These are phyloP conservation scores for Microchrysa polita DNA, from an alignment of 2,888 invertebrate species.

Conservation along the genomic window DNA sequence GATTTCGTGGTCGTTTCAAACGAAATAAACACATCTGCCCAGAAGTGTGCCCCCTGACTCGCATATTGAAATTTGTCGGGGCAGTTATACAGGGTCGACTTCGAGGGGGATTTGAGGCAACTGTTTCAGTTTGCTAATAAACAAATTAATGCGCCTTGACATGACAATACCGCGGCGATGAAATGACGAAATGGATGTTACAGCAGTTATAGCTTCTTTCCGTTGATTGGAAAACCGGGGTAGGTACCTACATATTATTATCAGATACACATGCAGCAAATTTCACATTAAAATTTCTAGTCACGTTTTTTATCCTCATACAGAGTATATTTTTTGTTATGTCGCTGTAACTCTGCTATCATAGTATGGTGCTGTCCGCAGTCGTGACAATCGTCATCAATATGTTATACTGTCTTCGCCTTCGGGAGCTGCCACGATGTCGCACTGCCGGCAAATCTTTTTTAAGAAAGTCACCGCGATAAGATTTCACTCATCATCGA, in stretches of 20 bases:
- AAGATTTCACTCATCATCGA: slow-evolving; percentile 37
- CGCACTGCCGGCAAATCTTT: slow-evolving; percentile 29
- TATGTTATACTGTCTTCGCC: too few relatives aligned
- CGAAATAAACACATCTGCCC: slow-evolving; percentile 1
- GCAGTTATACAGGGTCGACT: neutral
- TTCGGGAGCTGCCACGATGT: too few relatives aligned
- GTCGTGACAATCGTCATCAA: too few relatives aligned
- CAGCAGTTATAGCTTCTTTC: slow-evolving; percentile 23
- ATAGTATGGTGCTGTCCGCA: too few relatives aligned
- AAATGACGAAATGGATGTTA: slow-evolving; percentile 15
- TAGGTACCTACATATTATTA: too few relatives aligned
- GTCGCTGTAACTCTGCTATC: slow-evolving; percentile 16
- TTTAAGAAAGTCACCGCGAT: slow-evolving; percentile 28
- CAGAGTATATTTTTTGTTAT: slow-evolving; percentile 2
- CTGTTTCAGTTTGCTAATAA: neutral
- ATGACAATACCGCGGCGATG: neutral
- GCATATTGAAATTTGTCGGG: too few relatives aligned
- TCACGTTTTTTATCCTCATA: slow-evolving; percentile 20
- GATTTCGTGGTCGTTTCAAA: neutral
- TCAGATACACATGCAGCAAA: neutral
- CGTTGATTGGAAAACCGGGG: slow-evolving; percentile 15
- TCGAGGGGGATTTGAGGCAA: neutral
- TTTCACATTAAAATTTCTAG: slow-evolving; percentile 36
- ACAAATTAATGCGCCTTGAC: neutral
- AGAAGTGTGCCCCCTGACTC: neutral